phyloP scores from a whole-genome alignment of 2,888 invertebrate genomes.

The Dione juno region DNA sequence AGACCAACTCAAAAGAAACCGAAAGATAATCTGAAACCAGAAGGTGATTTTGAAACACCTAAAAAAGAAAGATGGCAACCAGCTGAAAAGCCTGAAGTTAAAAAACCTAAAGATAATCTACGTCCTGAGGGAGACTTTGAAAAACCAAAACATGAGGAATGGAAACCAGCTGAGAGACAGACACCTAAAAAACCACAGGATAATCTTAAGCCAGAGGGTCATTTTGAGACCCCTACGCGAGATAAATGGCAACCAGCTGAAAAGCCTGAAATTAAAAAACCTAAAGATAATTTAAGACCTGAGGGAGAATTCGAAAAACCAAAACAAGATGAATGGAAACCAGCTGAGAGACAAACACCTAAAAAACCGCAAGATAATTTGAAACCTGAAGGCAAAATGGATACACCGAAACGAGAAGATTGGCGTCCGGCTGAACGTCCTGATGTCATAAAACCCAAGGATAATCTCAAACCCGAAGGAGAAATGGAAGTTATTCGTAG shows the following conservation, averaged over 20 bases:
- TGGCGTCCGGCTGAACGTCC: conserved; percentile 75
- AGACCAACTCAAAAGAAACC: conserved; percentile 70
- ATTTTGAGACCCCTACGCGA: conserved; percentile 70
- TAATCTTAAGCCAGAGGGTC: conserved; percentile 74
- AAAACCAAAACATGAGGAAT: conserved; percentile 65
- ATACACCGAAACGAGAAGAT: conserved; percentile 66
- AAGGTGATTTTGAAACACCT: conserved; percentile 81
- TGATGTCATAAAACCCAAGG: conserved; percentile 63
- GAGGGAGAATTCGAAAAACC: conserved; percentile 80
- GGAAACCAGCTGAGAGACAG: conserved; percentile 75
- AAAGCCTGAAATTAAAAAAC: conserved; percentile 55
- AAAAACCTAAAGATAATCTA: conserved; percentile 72
- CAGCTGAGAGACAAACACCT: conserved; percentile 70
- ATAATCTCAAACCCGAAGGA: conserved; percentile 86
- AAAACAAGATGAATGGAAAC: conserved; percentile 61
- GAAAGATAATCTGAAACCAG: conserved; percentile 82
- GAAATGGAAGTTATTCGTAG: conserved; percentile 77
- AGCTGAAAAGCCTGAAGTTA: conserved; percentile 56
- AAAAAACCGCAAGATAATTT: conserved; percentile 79
- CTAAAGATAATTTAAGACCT: conserved; percentile 75
- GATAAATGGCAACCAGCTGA: conserved; percentile 67
- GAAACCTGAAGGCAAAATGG: conserved; percentile 80
- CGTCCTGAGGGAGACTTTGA: conserved; percentile 51
- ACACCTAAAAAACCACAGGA: conserved; percentile 62
- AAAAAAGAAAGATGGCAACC: conserved; percentile 62